These are phyloP conservation scores for Phainopepla nitens DNA, from an alignment of 2,113 vertebrate species.

Conservation along the genomic window DNA sequence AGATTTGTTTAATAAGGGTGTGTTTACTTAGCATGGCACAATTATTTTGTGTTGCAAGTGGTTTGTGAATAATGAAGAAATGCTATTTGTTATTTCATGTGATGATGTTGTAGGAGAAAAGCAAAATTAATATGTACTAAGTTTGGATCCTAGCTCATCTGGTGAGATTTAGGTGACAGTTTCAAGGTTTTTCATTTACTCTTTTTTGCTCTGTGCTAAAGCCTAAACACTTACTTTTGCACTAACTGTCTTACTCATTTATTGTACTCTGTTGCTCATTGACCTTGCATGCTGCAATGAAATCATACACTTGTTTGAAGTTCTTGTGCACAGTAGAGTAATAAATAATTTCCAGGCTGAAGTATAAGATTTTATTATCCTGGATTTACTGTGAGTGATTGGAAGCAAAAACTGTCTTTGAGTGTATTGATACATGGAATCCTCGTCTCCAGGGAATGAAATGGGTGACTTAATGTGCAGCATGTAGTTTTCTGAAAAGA, in stretches of 20 bases:
- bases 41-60: neutral
- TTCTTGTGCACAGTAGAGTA: neutral
- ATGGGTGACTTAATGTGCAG: neutral
- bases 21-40: neutral
- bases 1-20: neutral
- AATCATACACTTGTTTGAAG: neutral
- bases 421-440: neutral
- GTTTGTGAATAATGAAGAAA: neutral
- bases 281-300: neutral
- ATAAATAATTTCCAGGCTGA: neutral
- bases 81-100: neutral
- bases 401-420: neutral
- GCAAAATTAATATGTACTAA: neutral
- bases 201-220: neutral
- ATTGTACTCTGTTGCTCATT: neutral
- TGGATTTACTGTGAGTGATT: neutral
- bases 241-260: neutral
- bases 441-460: neutral
- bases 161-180: neutral
- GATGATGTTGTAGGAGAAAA: neutral
- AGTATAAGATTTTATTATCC: neutral
- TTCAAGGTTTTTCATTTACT: neutral
- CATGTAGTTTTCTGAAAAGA: neutral
- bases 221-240: neutral
- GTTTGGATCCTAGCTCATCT: neutral